Evolutionary conservation across 2,888 invertebrate genomes (phyloP).

Genomic region (Lasioglossum morio): DNA sequence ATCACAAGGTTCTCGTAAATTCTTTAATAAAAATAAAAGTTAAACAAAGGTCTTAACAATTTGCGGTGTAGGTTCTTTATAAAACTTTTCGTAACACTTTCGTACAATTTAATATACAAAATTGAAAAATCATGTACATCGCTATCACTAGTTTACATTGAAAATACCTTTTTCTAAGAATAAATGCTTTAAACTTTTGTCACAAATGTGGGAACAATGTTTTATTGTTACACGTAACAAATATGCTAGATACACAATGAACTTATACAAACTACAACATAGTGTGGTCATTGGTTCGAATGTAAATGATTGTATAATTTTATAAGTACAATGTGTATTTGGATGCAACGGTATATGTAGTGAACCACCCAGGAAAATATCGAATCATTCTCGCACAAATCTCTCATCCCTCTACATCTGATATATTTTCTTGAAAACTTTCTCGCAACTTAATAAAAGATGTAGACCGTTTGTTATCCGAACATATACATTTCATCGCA

Average conservation of each 20-base stretch:
- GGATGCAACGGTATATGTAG: conserved; percentile 41
- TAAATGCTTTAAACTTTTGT: conserved; percentile 36
- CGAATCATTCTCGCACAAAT: conserved; percentile 3
- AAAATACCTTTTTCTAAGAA: conserved; percentile 17
- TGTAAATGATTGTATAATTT: conserved; percentile 39
- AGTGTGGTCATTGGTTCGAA: conserved; percentile 25
- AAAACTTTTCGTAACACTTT: conserved; percentile 26
- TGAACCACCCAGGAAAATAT: conserved; percentile 21
- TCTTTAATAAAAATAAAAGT: conserved; percentile 3
- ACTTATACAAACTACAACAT: conserved; percentile 45
- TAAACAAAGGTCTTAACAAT: conserved; percentile 21
- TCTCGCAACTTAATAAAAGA: conserved; percentile 15
- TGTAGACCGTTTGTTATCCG: conserved; percentile 12
- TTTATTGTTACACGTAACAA: conserved; percentile 58
- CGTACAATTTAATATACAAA: conserved; percentile 40
- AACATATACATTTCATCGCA: conserved; percentile 48
- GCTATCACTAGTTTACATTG: conserved; percentile 23
- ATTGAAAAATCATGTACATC: conserved; percentile 35
- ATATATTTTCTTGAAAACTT: conserved; percentile 28
- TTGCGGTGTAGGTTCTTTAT: neutral
- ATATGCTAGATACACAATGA: conserved; percentile 55
- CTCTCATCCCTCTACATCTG: neutral
- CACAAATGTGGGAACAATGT: conserved; percentile 44
- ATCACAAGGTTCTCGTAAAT: neutral
- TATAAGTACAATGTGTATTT: conserved; percentile 46